phyloP scores from a whole-genome alignment of 2,888 invertebrate genomes.

The Parapristionchus giblindavisi region DNA sequence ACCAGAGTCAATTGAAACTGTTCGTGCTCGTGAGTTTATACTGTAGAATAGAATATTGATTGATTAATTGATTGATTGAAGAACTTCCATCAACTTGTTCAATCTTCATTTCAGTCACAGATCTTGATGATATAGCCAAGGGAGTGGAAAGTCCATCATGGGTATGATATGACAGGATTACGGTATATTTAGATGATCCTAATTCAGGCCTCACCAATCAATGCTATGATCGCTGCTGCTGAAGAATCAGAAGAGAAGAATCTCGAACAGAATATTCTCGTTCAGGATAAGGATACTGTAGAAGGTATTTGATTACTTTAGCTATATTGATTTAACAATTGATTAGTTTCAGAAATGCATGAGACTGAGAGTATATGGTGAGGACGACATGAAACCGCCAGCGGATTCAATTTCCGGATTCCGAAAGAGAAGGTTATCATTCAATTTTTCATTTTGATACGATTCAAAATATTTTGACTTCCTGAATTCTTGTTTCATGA shows the following conservation, averaged over 20 bases:
- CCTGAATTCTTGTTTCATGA: not conserved
- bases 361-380: not conserved
- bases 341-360: not conserved
- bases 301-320: too few relatives aligned
- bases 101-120: constrained; percentile 22
- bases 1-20: not conserved
- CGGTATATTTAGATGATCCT: too few relatives aligned
- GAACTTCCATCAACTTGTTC: constrained; percentile 22
- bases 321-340: too few relatives aligned
- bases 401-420: too few relatives aligned
- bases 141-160: constrained; percentile 9
- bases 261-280: too few relatives aligned
- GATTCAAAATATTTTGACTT: constrained; percentile 53
- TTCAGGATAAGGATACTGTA: too few relatives aligned
- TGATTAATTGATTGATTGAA: not conserved
- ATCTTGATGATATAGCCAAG: constrained; percentile 23
- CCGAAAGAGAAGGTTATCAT: constrained; percentile 72
- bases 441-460: constrained; percentile 69
- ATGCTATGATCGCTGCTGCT: too few relatives aligned
- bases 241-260: too few relatives aligned
- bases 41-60: not conserved
- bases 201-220: too few relatives aligned
- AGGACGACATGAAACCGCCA: too few relatives aligned
- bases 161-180: too few relatives aligned
- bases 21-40: constrained; percentile 4